Evolutionary conservation across 2,888 invertebrate genomes (phyloP).

Genomic region (Drosophila suboccidentalis): DNA sequence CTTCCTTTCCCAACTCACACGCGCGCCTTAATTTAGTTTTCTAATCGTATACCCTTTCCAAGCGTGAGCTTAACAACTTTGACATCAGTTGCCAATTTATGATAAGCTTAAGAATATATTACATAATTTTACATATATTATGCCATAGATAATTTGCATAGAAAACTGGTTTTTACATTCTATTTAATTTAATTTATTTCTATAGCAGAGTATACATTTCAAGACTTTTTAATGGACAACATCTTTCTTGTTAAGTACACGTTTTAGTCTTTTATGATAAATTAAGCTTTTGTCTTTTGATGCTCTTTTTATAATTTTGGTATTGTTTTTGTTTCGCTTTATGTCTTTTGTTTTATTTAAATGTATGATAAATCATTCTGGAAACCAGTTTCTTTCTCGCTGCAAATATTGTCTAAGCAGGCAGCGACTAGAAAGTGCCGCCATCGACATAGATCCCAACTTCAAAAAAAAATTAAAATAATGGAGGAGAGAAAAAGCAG

Average conservation of each 20-base stretch:
- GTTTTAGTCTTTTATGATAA: constrained; percentile 81
- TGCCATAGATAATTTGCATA: neutral
- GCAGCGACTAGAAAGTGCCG: constrained; percentile 78
- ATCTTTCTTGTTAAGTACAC: constrained; percentile 68
- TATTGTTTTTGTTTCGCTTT: constrained; percentile 33
- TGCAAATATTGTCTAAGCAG: constrained; percentile 50
- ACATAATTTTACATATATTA: neutral
- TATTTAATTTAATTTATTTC: constrained; percentile 11
- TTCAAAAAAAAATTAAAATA: constrained; percentile 28
- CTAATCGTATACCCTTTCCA: constrained; percentile 55
- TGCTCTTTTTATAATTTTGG: constrained; percentile 44
- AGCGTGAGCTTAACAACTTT: neutral
- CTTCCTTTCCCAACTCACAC: constrained; percentile 59
- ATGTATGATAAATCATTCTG: constrained; percentile 79
- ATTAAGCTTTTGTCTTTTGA: constrained; percentile 69
- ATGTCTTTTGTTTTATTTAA: constrained; percentile 67
- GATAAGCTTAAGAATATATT: neutral
- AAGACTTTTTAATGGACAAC: constrained; percentile 13
- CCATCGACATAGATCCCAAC: constrained; percentile 67
- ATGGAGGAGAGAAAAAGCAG: constrained; percentile 16
- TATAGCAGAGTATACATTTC: constrained; percentile 36
- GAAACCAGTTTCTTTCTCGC: constrained; percentile 73
- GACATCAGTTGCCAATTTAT: neutral
- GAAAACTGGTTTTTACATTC: constrained; percentile 6
- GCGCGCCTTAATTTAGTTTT: constrained; percentile 72